Conservation (phyloP, 2,113 vertebrate species). For the Casuarius casuarius region DNA sequence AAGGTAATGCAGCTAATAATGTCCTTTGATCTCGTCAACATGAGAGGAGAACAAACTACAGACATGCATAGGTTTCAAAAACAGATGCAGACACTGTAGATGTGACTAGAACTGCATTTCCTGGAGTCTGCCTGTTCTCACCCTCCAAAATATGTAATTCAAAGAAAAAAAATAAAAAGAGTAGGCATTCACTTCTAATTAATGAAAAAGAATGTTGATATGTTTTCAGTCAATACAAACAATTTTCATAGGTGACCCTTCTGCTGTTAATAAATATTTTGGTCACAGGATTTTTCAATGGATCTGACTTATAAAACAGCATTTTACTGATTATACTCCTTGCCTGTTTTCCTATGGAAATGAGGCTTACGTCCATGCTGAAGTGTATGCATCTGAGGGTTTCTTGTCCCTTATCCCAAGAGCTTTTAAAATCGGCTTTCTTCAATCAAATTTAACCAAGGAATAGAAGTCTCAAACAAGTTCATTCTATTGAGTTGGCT, state of each 20-base stretch:
- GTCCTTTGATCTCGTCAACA: conserved; percentile 7
- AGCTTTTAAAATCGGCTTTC: neutral
- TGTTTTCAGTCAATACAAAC: neutral
- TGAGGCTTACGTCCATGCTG: neutral
- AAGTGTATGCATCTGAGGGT: neutral
- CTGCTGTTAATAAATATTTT: neutral
- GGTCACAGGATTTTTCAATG: neutral
- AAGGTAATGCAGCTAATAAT: conserved; percentile 40
- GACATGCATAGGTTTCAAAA: neutral
- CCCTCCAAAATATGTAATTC: neutral
- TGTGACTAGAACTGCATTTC: neutral
- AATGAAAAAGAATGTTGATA: neutral
- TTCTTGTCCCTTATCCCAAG: neutral
- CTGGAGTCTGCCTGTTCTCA: neutral
- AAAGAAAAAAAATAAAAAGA: neutral
- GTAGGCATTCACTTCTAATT: neutral
- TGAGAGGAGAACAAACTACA: neutral
- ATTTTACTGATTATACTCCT: neutral
- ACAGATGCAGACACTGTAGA: neutral
- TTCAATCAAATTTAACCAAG: neutral
- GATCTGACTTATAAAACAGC: neutral
- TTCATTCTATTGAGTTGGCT: neutral
- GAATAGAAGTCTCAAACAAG: neutral
- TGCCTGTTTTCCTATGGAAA: neutral
- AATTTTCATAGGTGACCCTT: neutral